Evolutionary conservation across 2,888 invertebrate species (phyloP).

Genomic region (Oeneis ivallda): DNA sequence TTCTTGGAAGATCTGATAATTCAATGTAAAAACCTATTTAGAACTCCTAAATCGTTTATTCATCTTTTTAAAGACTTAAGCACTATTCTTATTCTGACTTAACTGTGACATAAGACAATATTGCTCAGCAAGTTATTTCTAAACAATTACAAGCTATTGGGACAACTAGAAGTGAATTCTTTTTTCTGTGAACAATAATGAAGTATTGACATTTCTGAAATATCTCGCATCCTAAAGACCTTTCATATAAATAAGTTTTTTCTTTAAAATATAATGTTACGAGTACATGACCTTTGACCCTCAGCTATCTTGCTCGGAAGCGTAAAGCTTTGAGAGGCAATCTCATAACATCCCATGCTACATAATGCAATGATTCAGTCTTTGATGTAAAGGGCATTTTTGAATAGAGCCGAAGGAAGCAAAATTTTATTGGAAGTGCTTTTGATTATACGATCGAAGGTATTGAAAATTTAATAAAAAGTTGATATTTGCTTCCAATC

Average conservation of each 20-base stretch:
- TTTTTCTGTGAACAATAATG: too few species aligned
- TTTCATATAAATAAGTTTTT: slow-evolving; percentile 4
- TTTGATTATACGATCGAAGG: not conserved
- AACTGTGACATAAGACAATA: too few species aligned
- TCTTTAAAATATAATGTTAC: slow-evolving; percentile 6
- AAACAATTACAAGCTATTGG: too few species aligned
- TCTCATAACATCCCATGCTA: slow-evolving; percentile 11
- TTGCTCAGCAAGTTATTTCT: too few species aligned
- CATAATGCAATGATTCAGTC: not conserved
- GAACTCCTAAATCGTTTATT: too few species aligned
- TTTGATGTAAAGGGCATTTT: slow-evolving; percentile 13
- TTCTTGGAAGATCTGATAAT: too few species aligned
- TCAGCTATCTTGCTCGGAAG: not conserved
- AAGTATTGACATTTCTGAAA: not conserved
- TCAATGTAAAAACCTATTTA: too few species aligned
- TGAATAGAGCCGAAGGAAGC: not conserved
- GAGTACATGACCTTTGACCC: slow-evolving; percentile 9
- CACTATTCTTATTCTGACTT: too few species aligned
- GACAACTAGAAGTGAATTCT: too few species aligned
- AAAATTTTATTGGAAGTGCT: not conserved
- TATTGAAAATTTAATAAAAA: too few species aligned
- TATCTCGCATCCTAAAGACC: not conserved
- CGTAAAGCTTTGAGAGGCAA: slow-evolving; percentile 6
- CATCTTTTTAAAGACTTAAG: too few species aligned
- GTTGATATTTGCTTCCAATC: too few species aligned